Evolutionary conservation across 2,888 invertebrate species (phyloP).

Genomic region (Chirona hameri): DNA sequence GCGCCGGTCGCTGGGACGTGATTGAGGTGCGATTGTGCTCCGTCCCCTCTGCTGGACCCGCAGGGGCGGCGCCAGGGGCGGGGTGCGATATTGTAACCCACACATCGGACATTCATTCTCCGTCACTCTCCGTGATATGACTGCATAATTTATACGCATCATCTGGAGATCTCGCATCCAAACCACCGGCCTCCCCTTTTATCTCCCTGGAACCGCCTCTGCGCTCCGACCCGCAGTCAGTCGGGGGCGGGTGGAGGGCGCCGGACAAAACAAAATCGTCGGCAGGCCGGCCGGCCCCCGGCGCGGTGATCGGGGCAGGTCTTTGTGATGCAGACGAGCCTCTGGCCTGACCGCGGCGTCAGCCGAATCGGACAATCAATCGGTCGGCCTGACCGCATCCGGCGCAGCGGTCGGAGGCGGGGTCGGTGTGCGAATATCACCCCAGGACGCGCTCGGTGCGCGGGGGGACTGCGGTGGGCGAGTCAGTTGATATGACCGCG

Average conservation of each 20-base stretch:
- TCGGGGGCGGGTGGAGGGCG: background rate
- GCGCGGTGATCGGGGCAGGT: background rate
- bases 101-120: too few species aligned
- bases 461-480: too few species aligned
- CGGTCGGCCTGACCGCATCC: too few species aligned
- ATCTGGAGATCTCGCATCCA: background rate
- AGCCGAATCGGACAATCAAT: too few species aligned
- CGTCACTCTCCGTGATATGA: too few species aligned
- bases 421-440: too few species aligned
- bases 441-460: too few species aligned
- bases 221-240: background rate
- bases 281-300: background rate
- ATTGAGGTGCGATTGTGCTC: too few species aligned
- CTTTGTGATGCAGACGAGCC: slow-evolving; percentile 4
- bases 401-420: too few species aligned
- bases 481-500: too few species aligned
- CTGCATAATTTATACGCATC: too few species aligned
- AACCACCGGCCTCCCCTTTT: background rate
- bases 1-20: background rate
- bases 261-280: background rate
- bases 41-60: background rate
- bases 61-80: background rate
- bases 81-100: background rate
- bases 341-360: background rate
- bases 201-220: background rate